phyloP scores from a whole-genome alignment of 53 echinoderm and acorn worm species.

The Temnopleurus reevesii region DNA sequence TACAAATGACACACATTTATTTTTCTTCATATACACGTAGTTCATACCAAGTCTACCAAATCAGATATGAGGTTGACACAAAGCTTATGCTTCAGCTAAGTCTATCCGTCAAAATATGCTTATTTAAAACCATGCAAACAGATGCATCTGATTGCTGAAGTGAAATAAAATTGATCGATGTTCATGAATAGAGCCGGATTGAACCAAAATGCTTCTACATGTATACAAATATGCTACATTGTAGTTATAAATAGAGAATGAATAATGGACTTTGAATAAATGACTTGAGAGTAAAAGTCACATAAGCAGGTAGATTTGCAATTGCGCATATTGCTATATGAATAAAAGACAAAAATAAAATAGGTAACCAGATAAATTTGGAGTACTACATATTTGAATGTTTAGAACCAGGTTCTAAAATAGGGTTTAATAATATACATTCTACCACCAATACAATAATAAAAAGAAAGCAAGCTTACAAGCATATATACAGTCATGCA shows the following conservation, averaged over 20 bases:
- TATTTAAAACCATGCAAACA: neutral
- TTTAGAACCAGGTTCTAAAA: slow-evolving; percentile 23
- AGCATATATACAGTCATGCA: slow-evolving; percentile 57
- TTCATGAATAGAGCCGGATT: neutral
- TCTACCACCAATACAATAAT: slow-evolving; percentile 27
- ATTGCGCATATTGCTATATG: slow-evolving; percentile 51
- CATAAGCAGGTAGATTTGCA: slow-evolving; percentile 24
- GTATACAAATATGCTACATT: neutral
- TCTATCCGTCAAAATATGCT: neutral
- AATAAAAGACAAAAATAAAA: neutral
- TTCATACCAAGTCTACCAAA: too few species aligned
- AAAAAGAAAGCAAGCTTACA: slow-evolving; percentile 53
- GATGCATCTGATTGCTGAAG: neutral
- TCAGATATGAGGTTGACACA: neutral
- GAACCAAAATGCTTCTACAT: neutral
- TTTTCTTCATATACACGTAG: neutral
- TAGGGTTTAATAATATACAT: slow-evolving; percentile 12
- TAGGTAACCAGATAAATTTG: neutral
- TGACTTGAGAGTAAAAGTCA: neutral
- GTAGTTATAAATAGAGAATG: neutral
- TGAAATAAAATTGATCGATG: neutral
- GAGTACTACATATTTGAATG: slow-evolving; percentile 4
- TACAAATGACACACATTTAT: slow-evolving; percentile 22
- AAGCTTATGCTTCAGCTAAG: neutral
- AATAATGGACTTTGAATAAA: slow-evolving; percentile 7